phyloP scores from a whole-genome alignment of 1,140 invertebrate species.

The Bombus superbus region DNA sequence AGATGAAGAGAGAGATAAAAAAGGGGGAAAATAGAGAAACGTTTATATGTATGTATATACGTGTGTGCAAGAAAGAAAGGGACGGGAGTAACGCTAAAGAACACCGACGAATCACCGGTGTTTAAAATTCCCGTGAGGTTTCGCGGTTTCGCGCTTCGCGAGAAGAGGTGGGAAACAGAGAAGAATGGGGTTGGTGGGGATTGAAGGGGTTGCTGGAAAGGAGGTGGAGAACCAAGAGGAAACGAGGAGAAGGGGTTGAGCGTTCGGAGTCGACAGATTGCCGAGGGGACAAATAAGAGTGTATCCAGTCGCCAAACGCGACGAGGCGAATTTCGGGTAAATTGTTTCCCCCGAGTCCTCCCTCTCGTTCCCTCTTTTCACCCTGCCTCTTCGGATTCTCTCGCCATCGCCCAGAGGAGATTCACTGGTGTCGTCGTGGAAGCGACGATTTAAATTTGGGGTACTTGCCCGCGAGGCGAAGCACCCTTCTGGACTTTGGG shows the following conservation, averaged over 20 bases:
- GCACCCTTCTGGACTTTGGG: constrained; percentile 36
- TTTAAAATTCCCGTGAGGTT: constrained; percentile 80
- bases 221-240: constrained; percentile 59
- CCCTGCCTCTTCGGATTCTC: constrained; percentile 52
- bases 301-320: constrained; percentile 76
- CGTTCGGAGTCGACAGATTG: constrained; percentile 78
- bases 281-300: constrained; percentile 80
- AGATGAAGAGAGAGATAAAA: background rate
- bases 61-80: background rate
- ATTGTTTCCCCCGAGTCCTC: constrained; percentile 75
- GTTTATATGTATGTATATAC: no score
- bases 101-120: constrained; percentile 74
- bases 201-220: constrained; percentile 62
- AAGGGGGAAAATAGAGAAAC: background rate
- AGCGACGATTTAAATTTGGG: constrained; percentile 70
- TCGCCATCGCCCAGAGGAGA: constrained; percentile 66
- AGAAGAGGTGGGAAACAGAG: constrained; percentile 38
- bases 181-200: constrained; percentile 55
- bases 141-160: constrained; percentile 61
- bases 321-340: constrained; percentile 79
- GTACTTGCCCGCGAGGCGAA: constrained; percentile 54
- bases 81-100: constrained; percentile 52
- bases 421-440: constrained; percentile 64
- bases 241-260: constrained; percentile 63
- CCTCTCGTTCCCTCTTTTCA: constrained; percentile 33